Conservation (phyloP, 2,113 vertebrate genomes). For the Neogale vison region DNA sequence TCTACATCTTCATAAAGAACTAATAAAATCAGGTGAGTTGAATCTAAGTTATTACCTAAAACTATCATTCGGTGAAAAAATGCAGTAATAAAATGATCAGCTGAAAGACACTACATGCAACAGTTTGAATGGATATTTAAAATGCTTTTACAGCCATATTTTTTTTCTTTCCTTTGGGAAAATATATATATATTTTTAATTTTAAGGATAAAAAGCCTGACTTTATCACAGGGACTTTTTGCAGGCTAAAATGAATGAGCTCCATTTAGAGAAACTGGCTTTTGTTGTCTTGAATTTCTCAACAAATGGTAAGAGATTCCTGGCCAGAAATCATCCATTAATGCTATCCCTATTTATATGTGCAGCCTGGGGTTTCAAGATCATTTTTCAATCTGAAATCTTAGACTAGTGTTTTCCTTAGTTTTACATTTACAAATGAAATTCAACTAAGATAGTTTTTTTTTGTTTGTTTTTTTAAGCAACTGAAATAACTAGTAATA, state of each 20-base stretch:
- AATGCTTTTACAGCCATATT: background rate
- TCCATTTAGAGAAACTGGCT: constrained; percentile 39
- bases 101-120: background rate
- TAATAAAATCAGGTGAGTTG: background rate
- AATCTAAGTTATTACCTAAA: background rate
- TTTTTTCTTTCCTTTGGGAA: background rate
- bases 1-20: background rate
- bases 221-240: constrained; percentile 35
- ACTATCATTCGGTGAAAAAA: background rate
- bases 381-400: constrained; percentile 30
- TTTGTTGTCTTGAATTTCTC: constrained; percentile 38
- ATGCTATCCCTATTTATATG: background rate
- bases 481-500: constrained; percentile 1
- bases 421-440: constrained; percentile 54
- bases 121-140: constrained; percentile 50
- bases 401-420: constrained; percentile 52
- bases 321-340: background rate
- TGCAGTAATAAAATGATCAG: constrained; percentile 21
- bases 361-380: constrained; percentile 5
- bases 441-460: background rate
- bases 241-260: constrained; percentile 29
- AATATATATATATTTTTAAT: background rate
- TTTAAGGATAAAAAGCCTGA: background rate
- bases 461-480: background rate
- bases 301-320: constrained; percentile 45